Base-by-base conservation (phyloP, 2,113 vertebrate genomes). In the Pelobates fuscus region DNA sequence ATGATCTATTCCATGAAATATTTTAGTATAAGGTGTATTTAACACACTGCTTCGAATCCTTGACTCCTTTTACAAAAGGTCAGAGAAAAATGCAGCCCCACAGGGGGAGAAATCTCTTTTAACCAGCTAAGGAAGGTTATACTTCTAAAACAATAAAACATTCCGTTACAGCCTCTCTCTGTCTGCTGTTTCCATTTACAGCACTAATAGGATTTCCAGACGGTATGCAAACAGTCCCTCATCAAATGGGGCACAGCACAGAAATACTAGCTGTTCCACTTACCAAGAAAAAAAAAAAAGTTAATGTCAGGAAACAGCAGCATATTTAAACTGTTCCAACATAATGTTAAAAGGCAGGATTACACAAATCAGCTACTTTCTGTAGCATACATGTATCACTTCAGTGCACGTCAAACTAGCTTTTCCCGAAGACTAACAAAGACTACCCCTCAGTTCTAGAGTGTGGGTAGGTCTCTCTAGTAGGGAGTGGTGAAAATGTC, bases 171-270 rank as follows among this genome's bases (percentile, higher is more conserved):
- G 15, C 64, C 63, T 59, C 73, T 67, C 73, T 68, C 55, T 68
- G 73, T 76, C 73, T 77, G 73, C 73, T 77, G 26, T 68, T 68
- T 77, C 73, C 73, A 77, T 77, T 77, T 77, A 77, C 49, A 59
- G 67, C 63, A 68, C 67, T 77, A 77, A 77, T 77, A 77, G 52
- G 64, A 77, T 77, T 77, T 77, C 73, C 73, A 77, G 73, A 77
- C 73, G 55, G 54, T 49, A 24, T 61, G 73, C 73, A 77, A 67
- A 77, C 73, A 77, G 73, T 61, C 20, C 55, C 73, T 68, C 73
- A 52, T 77, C 73, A 52, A 54, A 67, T 32, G 26, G 54, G 21
- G 43, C 55, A 61, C 55, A 61, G 26, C 2, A 21, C 64, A 67
- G 72, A 60, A 76, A 77, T 55, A 68, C 43, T 32, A 76, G 64